Evolutionary conservation across 2,113 vertebrate genomes (phyloP), one percentile per base, ranked within the genome.

Genomic region (Siniperca chuatsi): DNA sequence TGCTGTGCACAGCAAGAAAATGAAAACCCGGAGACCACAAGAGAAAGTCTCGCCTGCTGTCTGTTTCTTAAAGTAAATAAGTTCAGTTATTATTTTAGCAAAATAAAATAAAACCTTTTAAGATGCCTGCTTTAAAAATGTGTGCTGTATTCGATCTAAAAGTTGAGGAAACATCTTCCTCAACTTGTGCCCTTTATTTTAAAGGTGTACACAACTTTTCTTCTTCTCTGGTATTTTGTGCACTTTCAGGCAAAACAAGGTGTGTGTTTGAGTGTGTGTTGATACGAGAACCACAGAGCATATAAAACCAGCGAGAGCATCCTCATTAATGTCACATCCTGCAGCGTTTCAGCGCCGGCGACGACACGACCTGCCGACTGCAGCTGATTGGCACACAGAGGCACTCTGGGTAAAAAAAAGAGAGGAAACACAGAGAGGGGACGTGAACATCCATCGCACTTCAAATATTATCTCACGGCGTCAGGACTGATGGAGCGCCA

Each of bases 401-500:
- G 77, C 67, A 86, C 18, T 75, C 60, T 78, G 77, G 66, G 76
- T 76, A 82, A 76, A 73, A 65, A 78, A 46, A 12, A 12, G 12
- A 55, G 37, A 9, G 37, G 33, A 58, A 57, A 58, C 46, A 52
- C 33, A 37, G 62, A 29, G 65, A n/a, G 50, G 1, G 66, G 74
- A 78, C 76, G 69, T 75, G 75, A 84, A 79, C 87, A 86, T 86
- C 78, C 83, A 79, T 86, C 20, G 76, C 82, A 84, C 81, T 83
- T 86, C 81, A 91, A 88, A 91, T 83, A 75, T 88, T 65, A 89
- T 87, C 65, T 68, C 75, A 62, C 9, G n/a, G 67, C 48, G 10
- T 68, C 58, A 8, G 67, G 68, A 64, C 85, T 84, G 87, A 89
- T 84, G 82, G 85, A 87, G 83, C 54, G 61, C 21, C 25, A 42